phyloP scores from a whole-genome alignment of 1,140 invertebrate species.

The Neodiprion fabricii region DNA sequence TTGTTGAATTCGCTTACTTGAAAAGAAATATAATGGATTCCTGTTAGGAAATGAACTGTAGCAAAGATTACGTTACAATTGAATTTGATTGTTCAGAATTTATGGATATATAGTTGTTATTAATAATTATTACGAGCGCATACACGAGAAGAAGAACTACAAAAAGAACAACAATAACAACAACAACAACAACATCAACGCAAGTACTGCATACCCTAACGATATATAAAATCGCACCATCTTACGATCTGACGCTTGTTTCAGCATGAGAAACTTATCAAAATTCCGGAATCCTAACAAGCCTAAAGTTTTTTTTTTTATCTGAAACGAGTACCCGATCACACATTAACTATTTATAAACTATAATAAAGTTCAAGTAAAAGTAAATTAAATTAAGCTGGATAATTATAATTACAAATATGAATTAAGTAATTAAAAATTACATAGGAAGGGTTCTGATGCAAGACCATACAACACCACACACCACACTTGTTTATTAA shows the following conservation, averaged over 20 bases:
- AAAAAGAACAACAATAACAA: neutral
- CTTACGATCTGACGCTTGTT: neutral
- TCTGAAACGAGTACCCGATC: neutral
- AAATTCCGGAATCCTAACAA: neutral
- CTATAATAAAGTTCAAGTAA: neutral
- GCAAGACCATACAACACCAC: slow-evolving; percentile 10
- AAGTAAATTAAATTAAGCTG: neutral
- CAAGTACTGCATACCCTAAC: neutral
- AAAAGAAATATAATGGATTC: slow-evolving; percentile 13
- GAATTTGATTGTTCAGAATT: slow-evolving; percentile 64
- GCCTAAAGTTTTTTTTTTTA: neutral
- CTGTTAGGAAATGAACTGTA: slow-evolving; percentile 47
- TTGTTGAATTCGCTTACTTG: slow-evolving; percentile 12
- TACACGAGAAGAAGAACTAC: neutral
- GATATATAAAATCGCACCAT: neutral
- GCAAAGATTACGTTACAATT: slow-evolving; percentile 57
- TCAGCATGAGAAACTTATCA: neutral
- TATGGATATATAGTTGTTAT: slow-evolving; percentile 61
- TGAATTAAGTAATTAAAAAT: neutral
- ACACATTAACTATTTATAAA: neutral
- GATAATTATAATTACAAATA: too few relatives aligned
- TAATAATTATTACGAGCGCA: slow-evolving; percentile 53
- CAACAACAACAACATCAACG: neutral
- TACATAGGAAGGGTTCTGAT: neutral
- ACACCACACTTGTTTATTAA: slow-evolving; percentile 37